Percentiles rank a stretch among this genome's conserved stretches.
phyloP scores from a whole-genome alignment of 2,888 invertebrate genomes.

The Eutolmus rufibarbis region DNA sequence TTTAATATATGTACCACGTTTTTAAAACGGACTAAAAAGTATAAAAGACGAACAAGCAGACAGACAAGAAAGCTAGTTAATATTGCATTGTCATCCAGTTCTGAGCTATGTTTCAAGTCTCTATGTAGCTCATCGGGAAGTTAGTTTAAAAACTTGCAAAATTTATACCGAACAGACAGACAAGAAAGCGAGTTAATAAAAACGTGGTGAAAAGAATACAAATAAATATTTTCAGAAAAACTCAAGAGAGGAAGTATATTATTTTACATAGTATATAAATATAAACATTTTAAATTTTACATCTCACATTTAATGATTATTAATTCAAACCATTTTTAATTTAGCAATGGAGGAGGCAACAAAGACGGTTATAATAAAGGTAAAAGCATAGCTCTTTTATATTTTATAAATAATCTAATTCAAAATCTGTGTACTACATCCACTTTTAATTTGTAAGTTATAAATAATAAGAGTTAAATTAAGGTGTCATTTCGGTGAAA shows the following conservation, averaged over 20 bases:
- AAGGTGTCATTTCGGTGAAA: too few species aligned
- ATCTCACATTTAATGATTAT: conserved; percentile 58
- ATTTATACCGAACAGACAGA: too few species aligned
- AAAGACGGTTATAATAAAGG: conserved; percentile 97
- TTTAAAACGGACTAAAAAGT: too few species aligned
- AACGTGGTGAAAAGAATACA: background rate
- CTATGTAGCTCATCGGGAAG: too few species aligned
- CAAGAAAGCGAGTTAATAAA: too few species aligned
- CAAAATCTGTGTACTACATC: background rate
- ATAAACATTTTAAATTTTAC: background rate
- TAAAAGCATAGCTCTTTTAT: conserved; percentile 61
- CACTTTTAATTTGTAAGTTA: background rate
- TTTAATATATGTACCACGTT: too few species aligned
- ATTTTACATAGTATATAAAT: background rate
- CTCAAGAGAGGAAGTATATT: background rate
- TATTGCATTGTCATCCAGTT: too few species aligned
- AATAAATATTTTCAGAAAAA: background rate
- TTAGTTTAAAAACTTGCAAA: too few species aligned
- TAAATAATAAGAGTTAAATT: background rate
- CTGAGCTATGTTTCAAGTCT: too few species aligned
- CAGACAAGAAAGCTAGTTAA: too few species aligned
- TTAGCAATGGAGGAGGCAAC: conserved; percentile 88
- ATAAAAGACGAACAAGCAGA: too few species aligned
- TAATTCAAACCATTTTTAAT: conserved; percentile 58
- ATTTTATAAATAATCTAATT: background rate